A percentile compares a stretch with the other conserved stretches of the same genome.
Conservation (phyloP, 2,797 vertebrate species). For the Martes flavigula region DNA sequence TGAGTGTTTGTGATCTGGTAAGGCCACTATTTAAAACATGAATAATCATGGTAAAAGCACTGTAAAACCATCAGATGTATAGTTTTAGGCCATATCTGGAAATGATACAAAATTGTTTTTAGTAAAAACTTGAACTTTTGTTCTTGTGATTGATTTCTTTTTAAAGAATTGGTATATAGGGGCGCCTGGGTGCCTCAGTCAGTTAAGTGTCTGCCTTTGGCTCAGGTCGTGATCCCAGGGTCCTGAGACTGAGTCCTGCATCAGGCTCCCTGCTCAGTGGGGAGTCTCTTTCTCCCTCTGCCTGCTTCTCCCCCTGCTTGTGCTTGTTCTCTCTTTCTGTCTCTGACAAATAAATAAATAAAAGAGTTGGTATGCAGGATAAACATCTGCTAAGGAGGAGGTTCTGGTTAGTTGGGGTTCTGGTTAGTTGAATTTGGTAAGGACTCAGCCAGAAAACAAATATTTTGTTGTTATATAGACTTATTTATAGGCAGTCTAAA, state of each 20-base stretch:
- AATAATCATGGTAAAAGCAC: not conserved
- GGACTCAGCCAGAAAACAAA: not conserved
- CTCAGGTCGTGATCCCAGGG: not conserved
- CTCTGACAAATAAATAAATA: not conserved
- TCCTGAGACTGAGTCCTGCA: not conserved
- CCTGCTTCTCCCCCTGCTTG: not conserved
- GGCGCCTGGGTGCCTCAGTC: no score
- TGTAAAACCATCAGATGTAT: not conserved
- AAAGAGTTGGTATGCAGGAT: not conserved
- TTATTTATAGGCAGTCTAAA: not conserved
- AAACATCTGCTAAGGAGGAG: not conserved
- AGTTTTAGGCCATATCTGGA: not conserved
- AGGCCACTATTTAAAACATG: not conserved
- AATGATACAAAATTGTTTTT: constrained; percentile 1
- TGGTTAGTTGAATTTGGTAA: constrained; percentile 1
- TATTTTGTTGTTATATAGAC: not conserved
- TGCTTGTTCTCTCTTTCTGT: not conserved
- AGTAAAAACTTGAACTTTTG: not conserved
- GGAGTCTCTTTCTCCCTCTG: not conserved
- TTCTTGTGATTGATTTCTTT: not conserved
- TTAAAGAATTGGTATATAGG: not conserved
- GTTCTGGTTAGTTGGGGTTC: not conserved
- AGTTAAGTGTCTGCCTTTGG: no score
- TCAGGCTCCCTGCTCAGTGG: not conserved
- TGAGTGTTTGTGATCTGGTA: not conserved